A percentile compares a stretch with the other conserved stretches of the same genome.
These are phyloP conservation scores for Saguinus midas DNA, from an alignment of 2,113 vertebrate species.

Conservation along the genomic window DNA sequence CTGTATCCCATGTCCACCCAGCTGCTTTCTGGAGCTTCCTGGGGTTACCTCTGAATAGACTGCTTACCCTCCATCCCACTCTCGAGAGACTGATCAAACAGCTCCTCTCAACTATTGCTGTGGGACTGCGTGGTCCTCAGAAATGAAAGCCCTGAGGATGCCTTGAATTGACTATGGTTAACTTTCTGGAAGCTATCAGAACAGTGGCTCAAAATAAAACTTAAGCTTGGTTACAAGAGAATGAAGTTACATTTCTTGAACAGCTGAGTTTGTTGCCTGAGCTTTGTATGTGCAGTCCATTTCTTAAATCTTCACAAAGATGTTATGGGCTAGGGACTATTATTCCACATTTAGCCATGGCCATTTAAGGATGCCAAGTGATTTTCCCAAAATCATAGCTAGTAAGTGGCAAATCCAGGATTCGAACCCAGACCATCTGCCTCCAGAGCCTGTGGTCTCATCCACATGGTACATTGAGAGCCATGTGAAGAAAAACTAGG, in stretches of 20 bases:
- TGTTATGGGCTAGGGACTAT: not conserved
- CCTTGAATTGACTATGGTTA: not conserved
- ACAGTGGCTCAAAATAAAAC: not conserved
- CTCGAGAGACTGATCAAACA: not conserved
- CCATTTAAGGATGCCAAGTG: not conserved
- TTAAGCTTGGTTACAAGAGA: not conserved
- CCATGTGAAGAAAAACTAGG: no score
- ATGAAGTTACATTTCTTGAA: not conserved
- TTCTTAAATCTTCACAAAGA: not conserved
- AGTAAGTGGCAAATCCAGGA: not conserved
- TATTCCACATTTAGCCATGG: not conserved
- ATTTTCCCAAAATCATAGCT: not conserved
- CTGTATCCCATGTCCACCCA: not conserved
- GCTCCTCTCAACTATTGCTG: not conserved
- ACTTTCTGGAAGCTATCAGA: not conserved
- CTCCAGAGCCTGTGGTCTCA: not conserved
- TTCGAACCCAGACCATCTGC: not conserved
- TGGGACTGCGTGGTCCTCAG: not conserved
- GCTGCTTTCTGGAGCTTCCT: not conserved
- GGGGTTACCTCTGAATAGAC: not conserved
- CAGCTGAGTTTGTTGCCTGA: not conserved
- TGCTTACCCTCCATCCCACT: not conserved
- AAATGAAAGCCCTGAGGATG: not conserved
- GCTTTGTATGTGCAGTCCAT: not conserved
- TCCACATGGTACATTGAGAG: not conserved